Conservation (phyloP, 2,113 vertebrate genomes). For the Drymodes brunneopygia region DNA sequence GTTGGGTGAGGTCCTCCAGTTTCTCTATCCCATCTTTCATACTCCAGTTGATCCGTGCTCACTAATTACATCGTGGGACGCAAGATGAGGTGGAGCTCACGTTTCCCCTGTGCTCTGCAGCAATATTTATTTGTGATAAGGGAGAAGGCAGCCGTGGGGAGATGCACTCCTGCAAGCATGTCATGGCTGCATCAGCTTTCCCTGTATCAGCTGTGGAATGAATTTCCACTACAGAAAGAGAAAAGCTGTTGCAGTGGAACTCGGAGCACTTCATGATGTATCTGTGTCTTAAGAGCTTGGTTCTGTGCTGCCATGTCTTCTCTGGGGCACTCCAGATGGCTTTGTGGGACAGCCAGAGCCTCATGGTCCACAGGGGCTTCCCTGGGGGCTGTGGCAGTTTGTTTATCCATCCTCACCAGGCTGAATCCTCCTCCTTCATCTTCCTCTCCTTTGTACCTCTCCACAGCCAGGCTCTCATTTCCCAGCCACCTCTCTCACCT, state of each 20-base stretch:
- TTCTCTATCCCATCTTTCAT: not conserved
- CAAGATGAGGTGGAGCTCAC: not conserved
- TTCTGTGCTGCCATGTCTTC: not conserved
- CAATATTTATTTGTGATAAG: not conserved
- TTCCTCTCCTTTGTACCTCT: not conserved
- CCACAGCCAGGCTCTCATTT: not conserved
- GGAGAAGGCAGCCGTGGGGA: not conserved
- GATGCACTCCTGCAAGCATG: fast-evolving
- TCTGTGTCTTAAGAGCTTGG: not conserved
- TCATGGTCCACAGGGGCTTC: fast-evolving
- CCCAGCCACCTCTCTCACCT: not conserved
- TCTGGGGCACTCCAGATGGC: not conserved
- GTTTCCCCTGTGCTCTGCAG: not conserved
- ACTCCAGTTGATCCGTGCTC: not conserved
- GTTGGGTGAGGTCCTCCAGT: not conserved
- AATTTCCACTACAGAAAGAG: not conserved
- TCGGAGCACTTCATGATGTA: fast-evolving
- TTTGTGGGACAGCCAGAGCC: not conserved
- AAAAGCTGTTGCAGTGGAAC: not conserved
- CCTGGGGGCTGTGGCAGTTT: not conserved
- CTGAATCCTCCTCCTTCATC: not conserved
- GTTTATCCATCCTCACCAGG: not conserved
- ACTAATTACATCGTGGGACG: not conserved
- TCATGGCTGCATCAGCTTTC: not conserved
- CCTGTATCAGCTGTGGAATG: not conserved